A percentile compares a stretch with the other conserved stretches of the same genome.
Conservation (phyloP, 2,113 vertebrate genomes). For the Microtus richardsoni region DNA sequence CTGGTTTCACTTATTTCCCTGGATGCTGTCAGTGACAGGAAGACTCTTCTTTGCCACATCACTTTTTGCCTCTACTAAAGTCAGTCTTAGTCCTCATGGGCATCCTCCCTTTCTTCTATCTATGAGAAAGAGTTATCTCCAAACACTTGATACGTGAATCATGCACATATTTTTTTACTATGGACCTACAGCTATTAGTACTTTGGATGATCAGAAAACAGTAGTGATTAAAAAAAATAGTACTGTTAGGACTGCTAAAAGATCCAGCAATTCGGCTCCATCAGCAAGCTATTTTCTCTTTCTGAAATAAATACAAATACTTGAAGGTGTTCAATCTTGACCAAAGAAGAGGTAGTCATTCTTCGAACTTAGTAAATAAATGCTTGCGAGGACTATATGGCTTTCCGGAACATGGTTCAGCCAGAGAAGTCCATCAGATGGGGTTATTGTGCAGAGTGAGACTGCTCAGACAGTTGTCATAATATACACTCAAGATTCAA, state of each 20-base stretch:
- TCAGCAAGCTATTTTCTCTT: constrained; percentile 36
- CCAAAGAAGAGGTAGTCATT: constrained; percentile 17
- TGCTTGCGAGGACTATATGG: neutral
- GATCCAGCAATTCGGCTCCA: constrained; percentile 34
- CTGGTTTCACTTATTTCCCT: neutral
- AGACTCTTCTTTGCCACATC: neutral
- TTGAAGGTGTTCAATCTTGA: neutral
- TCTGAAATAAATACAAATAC: constrained; percentile 45
- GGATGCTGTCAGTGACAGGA: neutral
- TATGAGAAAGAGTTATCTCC: neutral
- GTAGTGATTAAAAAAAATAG: neutral
- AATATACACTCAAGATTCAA: neutral
- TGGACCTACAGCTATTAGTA: constrained; percentile 8
- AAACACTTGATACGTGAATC: constrained; percentile 41
- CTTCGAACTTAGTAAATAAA: neutral
- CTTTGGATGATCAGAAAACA: constrained; percentile 37
- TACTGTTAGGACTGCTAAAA: neutral
- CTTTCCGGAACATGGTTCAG: neutral
- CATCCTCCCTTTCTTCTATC: neutral
- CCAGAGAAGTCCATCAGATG: neutral
- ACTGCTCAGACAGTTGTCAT: neutral
- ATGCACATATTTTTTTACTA: neutral
- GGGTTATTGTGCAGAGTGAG: neutral
- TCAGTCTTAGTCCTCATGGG: neutral
- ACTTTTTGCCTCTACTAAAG: neutral